Evolutionary conservation across 2,797 vertebrate species (phyloP), one percentile per base, ranked within the genome.

Genomic region (Myotis vivesi): DNA sequence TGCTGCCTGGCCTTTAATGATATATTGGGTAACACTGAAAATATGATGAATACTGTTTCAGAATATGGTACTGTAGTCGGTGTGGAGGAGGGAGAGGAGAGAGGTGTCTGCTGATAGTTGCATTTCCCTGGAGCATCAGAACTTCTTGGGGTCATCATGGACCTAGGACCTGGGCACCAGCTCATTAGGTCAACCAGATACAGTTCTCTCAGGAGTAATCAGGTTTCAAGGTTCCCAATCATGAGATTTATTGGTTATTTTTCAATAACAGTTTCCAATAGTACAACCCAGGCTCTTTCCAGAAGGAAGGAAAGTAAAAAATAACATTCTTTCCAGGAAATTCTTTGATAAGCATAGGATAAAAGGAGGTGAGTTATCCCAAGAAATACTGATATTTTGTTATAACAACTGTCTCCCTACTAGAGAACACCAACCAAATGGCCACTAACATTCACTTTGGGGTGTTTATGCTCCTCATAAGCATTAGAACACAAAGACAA

Each of bases 291-390:
- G 36, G 19, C n/a, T 94, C 33, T 92, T 86, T 49, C 15, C 36
- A 87, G 41, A 95, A 88, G 44, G 72, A 87, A 94, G 22, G 64
- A 71, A 80, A 91, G 13, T 36, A 46, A 95, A 53, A 89, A 93
- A 66, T 80, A 87, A 57, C 12, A 82, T 81, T 75, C 6, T 83
- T 59, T 83, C 17, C 36, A 85, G 68, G 62, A 84, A 91, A 80
- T 91, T 93, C n/a, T 87, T 83, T 84, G 83, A 87, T 77, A 92
- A 87, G 25, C 23, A 59, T 15, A 59, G 46, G 41, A 41, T 84
- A 89, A 92, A 89, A 55, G 19, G 33, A 82, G 22, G 4, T n/a
- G 20, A 64, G 17, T 68, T 81, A 71, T 30, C 4, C 17, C 25
- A 87, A 95, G 33, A 91, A 93, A 89, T 83, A 80, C 49, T 81